Evolutionary conservation across 2,888 invertebrate species (phyloP).

Genomic region (Gandaritis pyraliata): DNA sequence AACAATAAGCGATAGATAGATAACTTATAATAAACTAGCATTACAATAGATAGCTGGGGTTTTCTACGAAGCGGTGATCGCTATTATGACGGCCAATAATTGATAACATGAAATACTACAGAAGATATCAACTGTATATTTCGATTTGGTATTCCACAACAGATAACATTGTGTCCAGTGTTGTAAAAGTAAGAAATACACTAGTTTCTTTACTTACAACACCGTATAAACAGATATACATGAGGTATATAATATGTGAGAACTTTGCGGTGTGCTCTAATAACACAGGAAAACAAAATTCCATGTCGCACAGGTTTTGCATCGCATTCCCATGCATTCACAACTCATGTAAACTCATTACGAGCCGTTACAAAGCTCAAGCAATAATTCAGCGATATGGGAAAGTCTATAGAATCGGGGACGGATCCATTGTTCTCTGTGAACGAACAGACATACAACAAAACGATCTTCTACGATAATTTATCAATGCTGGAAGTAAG

Average conservation of each 20-base stretch:
- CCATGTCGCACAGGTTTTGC: conserved; percentile 39
- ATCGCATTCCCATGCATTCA: conserved; percentile 33
- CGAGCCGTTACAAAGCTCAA: conserved; percentile 48
- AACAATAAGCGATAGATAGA: too few relatives aligned
- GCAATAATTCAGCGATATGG: conserved; percentile 55
- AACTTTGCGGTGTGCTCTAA: conserved; percentile 29
- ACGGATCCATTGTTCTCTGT: conserved; percentile 46
- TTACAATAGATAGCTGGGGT: not conserved
- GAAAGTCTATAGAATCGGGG: conserved; percentile 56
- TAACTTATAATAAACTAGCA: too few relatives aligned
- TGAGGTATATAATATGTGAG: conserved; percentile 21
- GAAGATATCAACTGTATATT: too few relatives aligned
- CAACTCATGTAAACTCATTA: conserved; percentile 28
- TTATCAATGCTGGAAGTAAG: conserved; percentile 3
- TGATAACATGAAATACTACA: not conserved
- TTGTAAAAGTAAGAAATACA: not conserved
- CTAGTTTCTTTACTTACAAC: not conserved
- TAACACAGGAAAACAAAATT: conserved; percentile 37
- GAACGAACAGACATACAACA: conserved; percentile 10
- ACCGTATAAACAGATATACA: not conserved
- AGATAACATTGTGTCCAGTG: not conserved
- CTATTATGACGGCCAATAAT: not conserved
- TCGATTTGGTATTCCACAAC: not conserved
- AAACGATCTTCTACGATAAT: conserved; percentile 10
- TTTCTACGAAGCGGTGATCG: not conserved